Percentiles rank a stretch among this genome's conserved stretches.
phyloP scores from a whole-genome alignment of 1,140 invertebrate genomes.

The Anagrus nilaparvatae region DNA sequence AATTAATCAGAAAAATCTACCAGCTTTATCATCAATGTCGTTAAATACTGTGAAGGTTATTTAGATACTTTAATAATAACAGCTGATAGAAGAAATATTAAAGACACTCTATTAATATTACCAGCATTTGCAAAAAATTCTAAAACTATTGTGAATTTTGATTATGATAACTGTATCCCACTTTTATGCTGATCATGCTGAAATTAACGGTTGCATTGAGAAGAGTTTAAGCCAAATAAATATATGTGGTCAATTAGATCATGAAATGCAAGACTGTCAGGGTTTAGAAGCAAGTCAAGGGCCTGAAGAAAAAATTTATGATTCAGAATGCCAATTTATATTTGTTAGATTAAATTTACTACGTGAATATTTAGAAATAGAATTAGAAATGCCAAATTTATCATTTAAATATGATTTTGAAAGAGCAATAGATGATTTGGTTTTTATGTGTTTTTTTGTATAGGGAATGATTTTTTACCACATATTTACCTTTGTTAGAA shows the following conservation, averaged over 20 bases:
- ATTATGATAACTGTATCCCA: too few relatives aligned
- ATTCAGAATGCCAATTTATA: constrained; percentile 70
- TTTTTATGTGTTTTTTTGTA: constrained; percentile 99
- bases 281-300: constrained; percentile 49
- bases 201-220: too few relatives aligned
- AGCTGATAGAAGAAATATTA: too few relatives aligned
- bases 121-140: too few relatives aligned
- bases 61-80: too few relatives aligned
- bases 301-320: constrained; percentile 49
- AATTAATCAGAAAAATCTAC: too few relatives aligned
- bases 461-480: constrained; percentile 98
- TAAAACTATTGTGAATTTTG: too few relatives aligned
- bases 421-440: constrained; percentile 94
- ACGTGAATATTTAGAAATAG: constrained; percentile 88
- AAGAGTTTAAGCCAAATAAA: constrained; percentile 99
- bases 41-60: too few relatives aligned
- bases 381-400: constrained; percentile 85
- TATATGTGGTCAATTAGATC: constrained; percentile 89
- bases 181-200: too few relatives aligned
- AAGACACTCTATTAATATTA: too few relatives aligned
- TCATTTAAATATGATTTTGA: constrained; percentile 89
- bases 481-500: constrained; percentile 97
- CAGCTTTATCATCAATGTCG: too few relatives aligned
- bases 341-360: constrained; percentile 88
- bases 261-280: constrained; percentile 92